Evolutionary conservation across 1,140 invertebrate species (phyloP), one percentile per base, ranked within the genome.

Genomic region (Whitmania pigra): DNA sequence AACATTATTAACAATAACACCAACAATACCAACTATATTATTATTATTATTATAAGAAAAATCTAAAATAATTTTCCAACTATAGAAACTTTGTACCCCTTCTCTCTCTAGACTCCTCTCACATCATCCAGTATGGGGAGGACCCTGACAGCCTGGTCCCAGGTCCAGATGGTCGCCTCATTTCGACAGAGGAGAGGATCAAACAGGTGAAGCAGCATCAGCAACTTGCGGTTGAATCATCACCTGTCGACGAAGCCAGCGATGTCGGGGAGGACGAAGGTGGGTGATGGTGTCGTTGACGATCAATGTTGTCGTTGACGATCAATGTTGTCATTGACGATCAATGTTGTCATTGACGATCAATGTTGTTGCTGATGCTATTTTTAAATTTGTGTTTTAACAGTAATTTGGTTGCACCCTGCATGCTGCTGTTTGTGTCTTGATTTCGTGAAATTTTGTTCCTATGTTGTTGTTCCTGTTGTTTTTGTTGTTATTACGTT

Each of bases 131-230:
- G 1, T 63, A 63, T 36, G 67, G 40, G 13, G 36, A 67, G 53
- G 76, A 77, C 73, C 77, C 78, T n/a, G 75, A 76, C 22, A 43
- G 22, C 22, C 67, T 77, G 63, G 75, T 76, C 40, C 79, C 79
- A 55, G 79, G 78, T 66, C 79, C 80, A 53, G 79, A 80, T 71
- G 79, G 78, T 17, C 77, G 77, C 15, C 75, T 80, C 49, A 78
- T 81, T 53, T 79, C 78, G 25, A 78, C 79, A 31, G 76, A 79
- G 54, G 80, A 80, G 71, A 72, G 79, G 40, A 76, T 79, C 71
- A 77, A 79, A 63, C 77, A 77, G 54, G 76, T 79, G 49, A 77
- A 76, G 54, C 71, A 71, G 76, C 54, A 72, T 68, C 36, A 75
- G 31, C 66, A 73, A 69, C 53, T 54, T 22, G 25, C 25, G 29